Percentiles rank a stretch among this genome's conserved stretches.
phyloP scores from a whole-genome alignment of 2,888 invertebrate species.

The Encarsia formosa region DNA sequence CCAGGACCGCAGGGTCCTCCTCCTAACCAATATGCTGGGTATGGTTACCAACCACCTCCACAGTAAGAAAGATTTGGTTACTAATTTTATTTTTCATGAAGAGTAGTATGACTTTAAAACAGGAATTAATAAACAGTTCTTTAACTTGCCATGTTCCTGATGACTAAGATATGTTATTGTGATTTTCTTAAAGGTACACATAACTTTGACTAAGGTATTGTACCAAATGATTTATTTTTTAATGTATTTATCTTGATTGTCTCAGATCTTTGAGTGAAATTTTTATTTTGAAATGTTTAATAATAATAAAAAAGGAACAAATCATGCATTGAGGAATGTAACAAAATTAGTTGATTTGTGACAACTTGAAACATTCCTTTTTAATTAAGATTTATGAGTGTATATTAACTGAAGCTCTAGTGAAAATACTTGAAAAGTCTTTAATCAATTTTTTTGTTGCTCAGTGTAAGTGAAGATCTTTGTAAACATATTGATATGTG shows the following conservation, averaged over 20 bases:
- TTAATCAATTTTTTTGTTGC: constrained; percentile 1
- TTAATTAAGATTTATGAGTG: neutral
- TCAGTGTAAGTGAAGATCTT: constrained; percentile 8
- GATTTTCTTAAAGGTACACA: too few species aligned
- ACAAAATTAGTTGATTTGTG: too few species aligned
- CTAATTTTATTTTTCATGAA: neutral
- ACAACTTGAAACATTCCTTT: constrained; percentile 14
- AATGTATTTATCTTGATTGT: neutral
- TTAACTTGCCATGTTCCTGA: constrained; percentile 15
- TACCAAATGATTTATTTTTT: neutral
- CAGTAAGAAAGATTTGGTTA: constrained; percentile 53
- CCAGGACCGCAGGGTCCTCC: constrained; percentile 70
- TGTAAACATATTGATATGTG: constrained; percentile 17
- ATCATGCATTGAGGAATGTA: too few species aligned
- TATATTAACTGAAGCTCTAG: neutral
- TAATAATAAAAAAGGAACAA: too few species aligned
- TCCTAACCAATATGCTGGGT: constrained; percentile 71
- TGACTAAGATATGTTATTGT: constrained; percentile 1
- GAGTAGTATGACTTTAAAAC: neutral
- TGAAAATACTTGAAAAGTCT: constrained; percentile 1
- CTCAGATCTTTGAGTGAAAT: neutral
- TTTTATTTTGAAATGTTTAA: too few species aligned
- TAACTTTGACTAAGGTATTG: too few species aligned
- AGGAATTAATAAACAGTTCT: neutral
- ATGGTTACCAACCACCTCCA: constrained; percentile 75